Conservation (phyloP, 2,888 invertebrate genomes). For the Trichacis sp. region DNA sequence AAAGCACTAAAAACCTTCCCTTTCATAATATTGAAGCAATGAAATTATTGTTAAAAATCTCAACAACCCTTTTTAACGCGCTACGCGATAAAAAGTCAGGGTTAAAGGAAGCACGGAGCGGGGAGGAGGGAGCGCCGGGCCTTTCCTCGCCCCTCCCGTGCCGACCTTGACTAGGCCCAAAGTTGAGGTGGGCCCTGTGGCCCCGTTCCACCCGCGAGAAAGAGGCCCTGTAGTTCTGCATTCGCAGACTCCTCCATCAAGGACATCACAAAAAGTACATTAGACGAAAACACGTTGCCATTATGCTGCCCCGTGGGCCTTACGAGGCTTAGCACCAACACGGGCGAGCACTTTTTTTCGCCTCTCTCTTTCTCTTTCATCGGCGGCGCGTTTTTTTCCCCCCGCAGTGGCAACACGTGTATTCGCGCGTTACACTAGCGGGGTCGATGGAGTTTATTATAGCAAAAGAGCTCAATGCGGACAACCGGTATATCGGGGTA, state of each 20-base stretch:
- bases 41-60: too few relatives aligned
- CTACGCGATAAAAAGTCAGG: too few relatives aligned
- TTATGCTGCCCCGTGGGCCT: slow-evolving; percentile 54
- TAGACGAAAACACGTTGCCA: slow-evolving; percentile 69
- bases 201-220: slow-evolving; percentile 44
- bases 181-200: slow-evolving; percentile 62
- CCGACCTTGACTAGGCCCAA: slow-evolving; percentile 68
- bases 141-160: too few relatives aligned
- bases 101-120: slow-evolving; percentile 5
- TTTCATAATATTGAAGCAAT: too few relatives aligned
- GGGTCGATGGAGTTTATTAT: slow-evolving; percentile 31
- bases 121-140: slow-evolving; percentile 48
- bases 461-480: slow-evolving; percentile 23
- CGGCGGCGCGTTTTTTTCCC: too few relatives aligned
- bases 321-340: slow-evolving; percentile 32
- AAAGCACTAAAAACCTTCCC: too few relatives aligned
- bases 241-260: slow-evolving; percentile 69
- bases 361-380: slow-evolving; percentile 35
- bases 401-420: slow-evolving; percentile 33
- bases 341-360: slow-evolving; percentile 1
- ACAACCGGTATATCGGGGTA: not conserved
- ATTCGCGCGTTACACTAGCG: slow-evolving; percentile 51
- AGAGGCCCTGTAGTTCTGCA: slow-evolving; percentile 66
- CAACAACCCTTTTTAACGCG: too few relatives aligned
- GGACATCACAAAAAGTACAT: slow-evolving; percentile 69